Base-by-base conservation (phyloP, 2,113 vertebrate genomes). In the Paratilapia polleni region DNA sequence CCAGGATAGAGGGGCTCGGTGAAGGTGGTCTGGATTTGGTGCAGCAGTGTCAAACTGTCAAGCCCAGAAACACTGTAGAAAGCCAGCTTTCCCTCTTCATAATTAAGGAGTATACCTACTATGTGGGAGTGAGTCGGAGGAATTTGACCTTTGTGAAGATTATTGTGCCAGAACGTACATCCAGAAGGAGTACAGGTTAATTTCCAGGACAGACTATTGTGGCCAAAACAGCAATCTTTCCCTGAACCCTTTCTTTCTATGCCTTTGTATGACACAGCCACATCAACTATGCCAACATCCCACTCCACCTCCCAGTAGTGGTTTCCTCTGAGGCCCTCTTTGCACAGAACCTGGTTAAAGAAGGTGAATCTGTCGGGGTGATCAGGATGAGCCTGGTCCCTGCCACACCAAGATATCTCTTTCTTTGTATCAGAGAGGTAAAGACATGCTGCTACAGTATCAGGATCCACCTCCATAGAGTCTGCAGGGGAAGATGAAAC, bases 181-280 rank as follows among this genome's bases (percentile, higher is more conserved):
- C 94, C 78, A 94, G 87, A 85, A 0, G 78, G 13, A 68, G 77
- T 63, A 59, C 93, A 94, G 20, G 56, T 80, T 34, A 95, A 91
- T 49, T 97, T 97, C 97, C 97, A 98, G 1, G 97, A 98, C 36
- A 88, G n/a, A 5, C 87, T 28, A 0, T 96, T 97, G 7, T 96
- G 93, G 3, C 97, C 97, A 0, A 97, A 97, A 80, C 91, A 95
- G 87, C 96, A 96, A 0, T 92, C 92, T 10, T 90, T 89, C 2
- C 94, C 87, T 0, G 74, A 92, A 13, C 94, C 92, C 61, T 82
- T 81, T 43, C 95, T 87, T 0, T 80, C 4, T 7, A 98, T 96
- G 1, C 84, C 73, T 0, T 19, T 83, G 85, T 97, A 97, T 2
- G 97, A 93, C 22, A 97, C 90, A 0, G 97, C 97, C 78, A 98